Evolutionary conservation across 2,888 invertebrate genomes (phyloP), one percentile per base, ranked within the genome.

Genomic region (Atrina japonica): DNA sequence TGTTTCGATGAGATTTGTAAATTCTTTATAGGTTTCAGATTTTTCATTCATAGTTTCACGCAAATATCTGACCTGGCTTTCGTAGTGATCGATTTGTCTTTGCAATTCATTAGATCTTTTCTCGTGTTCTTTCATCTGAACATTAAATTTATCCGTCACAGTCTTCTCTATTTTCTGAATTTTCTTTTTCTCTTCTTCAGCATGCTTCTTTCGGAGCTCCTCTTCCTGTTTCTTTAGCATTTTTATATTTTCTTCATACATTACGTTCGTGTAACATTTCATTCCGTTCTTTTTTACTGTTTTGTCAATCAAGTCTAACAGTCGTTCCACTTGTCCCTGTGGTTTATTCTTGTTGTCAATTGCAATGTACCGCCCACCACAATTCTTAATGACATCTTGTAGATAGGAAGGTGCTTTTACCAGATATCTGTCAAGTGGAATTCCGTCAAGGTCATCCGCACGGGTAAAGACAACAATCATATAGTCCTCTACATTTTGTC

Each of bases 401-500:
- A 47, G 47, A 35, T 35, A 35, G 5, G 3, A 6, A 6, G 47
- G n/a, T 47, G 47, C n/a, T 5, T 21, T 16, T 5, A 16, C 5
- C 16, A 47, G n/a, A 16, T 18, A 47, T 6, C 3, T 21, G 5
- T 47, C 47, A 21, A 47, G 6, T 18, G 47, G 47, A n/a, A n/a
- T n/a, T 47, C 16, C 16, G 6, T 47, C 47, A 5, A 47, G 16
- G 7, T 47, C 18, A 47, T 47, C 16, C 6, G 47, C 47, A 5
- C 47, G 3, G 21, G 47, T 47, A 16, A 47, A 47, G 16, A 47
- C 47, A 47, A 47, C 47, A 21, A 47, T 47, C 47, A 47, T 47
- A 16, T 47, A 47, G 6, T 47, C 47, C 21, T 47, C 47, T 16
- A 47, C 47, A 6, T 16, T 16, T 21, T 21, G n/a, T n/a, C 47